Evolutionary conservation across 1,140 invertebrate species (phyloP).

Genomic region (Drosophila sp.): DNA sequence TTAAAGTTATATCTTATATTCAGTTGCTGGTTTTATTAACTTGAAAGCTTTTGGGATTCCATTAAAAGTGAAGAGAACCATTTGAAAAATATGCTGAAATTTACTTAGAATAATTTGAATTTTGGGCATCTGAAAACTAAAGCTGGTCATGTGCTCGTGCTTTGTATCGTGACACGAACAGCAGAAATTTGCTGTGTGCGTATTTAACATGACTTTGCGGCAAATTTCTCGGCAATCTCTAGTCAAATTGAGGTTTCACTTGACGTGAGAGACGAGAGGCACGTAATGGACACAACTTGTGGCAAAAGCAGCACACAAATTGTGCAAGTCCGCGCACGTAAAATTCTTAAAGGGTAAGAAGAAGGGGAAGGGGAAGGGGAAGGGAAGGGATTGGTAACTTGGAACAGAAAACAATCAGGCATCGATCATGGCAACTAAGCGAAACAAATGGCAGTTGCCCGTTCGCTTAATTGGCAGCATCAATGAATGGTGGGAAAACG

Average conservation of each 20-base stretch:
- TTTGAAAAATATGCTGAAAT: too few relatives aligned
- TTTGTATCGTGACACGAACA: slow-evolving; percentile 4
- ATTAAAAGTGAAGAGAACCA: too few relatives aligned
- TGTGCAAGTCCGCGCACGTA: slow-evolving; percentile 35
- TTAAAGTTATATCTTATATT: too few relatives aligned
- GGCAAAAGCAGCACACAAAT: background rate
- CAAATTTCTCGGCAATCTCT: slow-evolving; percentile 1
- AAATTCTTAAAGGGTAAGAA: background rate
- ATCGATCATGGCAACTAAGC: slow-evolving; percentile 39
- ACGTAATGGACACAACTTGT: slow-evolving; percentile 19
- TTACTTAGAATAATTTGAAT: too few relatives aligned
- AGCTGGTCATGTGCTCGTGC: slow-evolving; percentile 15
- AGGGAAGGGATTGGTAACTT: background rate
- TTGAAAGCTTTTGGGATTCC: too few relatives aligned
- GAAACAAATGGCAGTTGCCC: slow-evolving; percentile 35
- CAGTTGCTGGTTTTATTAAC: too few relatives aligned
- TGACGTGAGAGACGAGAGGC: slow-evolving; percentile 10
- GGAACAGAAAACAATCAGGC: too few relatives aligned
- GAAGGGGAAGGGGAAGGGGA: background rate
- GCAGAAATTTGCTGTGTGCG: background rate
- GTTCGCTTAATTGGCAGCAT: slow-evolving; percentile 42
- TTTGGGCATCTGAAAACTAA: background rate
- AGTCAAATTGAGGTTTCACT: slow-evolving; percentile 22
- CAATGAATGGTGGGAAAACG: background rate
- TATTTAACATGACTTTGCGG: background rate